Conservation (phyloP, 2,113 vertebrate genomes). For the Agelaius phoeniceus region DNA sequence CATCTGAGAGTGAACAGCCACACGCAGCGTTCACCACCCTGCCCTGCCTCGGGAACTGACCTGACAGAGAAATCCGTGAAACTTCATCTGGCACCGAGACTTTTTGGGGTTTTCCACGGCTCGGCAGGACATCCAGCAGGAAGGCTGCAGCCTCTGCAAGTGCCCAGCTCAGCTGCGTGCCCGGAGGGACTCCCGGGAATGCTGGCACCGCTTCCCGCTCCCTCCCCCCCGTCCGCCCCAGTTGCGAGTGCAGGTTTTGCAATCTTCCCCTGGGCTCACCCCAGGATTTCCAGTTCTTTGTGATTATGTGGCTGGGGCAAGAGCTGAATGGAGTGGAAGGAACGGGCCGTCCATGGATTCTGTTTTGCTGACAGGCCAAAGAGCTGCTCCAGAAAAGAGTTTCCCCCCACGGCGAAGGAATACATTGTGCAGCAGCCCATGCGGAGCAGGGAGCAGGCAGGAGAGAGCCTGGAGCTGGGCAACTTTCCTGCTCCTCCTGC, state of each 20-base stretch:
- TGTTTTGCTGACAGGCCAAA: not conserved
- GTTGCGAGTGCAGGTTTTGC: conserved; percentile 37
- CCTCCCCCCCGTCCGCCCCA: not conserved
- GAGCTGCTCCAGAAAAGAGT: not conserved
- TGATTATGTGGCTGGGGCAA: not conserved
- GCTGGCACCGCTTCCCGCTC: not conserved
- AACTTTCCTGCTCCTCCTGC: not conserved
- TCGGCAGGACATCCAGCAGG: not conserved
- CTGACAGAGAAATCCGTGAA: not conserved
- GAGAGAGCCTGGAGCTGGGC: not conserved
- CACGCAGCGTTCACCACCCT: not conserved
- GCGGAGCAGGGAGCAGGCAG: not conserved
- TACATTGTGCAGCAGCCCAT: fast-evolving
- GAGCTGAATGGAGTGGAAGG: not conserved
- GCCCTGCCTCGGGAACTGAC: not conserved
- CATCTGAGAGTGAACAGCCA: not conserved
- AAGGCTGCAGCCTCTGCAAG: not conserved
- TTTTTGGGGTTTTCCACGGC: not conserved
- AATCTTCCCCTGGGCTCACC: conserved; percentile 52
- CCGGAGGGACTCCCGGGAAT: not conserved
- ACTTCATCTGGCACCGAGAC: not conserved
- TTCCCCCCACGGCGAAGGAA: not conserved
- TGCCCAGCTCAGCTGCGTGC: not conserved
- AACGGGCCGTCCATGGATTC: not conserved
- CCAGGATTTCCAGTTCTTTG: conserved; percentile 31